Evolutionary conservation across 1,140 invertebrate species (phyloP), one percentile per base, ranked within the genome.

Genomic region (Mesaphorura yosii): DNA sequence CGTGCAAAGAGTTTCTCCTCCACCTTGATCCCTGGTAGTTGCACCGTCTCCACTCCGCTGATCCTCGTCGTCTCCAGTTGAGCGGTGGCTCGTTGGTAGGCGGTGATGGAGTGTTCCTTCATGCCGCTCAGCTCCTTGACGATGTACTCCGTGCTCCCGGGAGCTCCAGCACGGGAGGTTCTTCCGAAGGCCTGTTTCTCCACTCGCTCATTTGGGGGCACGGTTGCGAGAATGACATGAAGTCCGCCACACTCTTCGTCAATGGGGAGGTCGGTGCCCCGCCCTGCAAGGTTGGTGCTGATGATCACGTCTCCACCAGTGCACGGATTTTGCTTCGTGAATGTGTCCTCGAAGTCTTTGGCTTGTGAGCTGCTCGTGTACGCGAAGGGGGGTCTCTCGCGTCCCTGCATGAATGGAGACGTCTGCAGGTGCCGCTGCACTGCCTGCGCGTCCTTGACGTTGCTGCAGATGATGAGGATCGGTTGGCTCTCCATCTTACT

Each of bases 221-320:
- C 15, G 51, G 64, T 65, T 1, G 46, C n/a, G 12, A 64, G 20
- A 29, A 65, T 58, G 6, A 66, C 64, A 41, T 65, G 64, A 2
- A 65, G 37, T 2, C 64, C 64, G 2, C 49, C 53, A n/a, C n/a
- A n/a, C n/a, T n/a, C n/a, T n/a, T n/a, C n/a, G n/a, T n/a, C n/a
- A n/a, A n/a, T n/a, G n/a, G n/a, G n/a, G n/a, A 71, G 66, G n/a
- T 34, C 31, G 10, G n/a, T 34, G 10, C 31, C 31, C n/a, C 31
- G 10, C n/a, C 31, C 31, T 10, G 31, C 31, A 10, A 34, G n/a
- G n/a, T 34, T 34, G 10, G 31, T 34, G n/a, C 31, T n/a, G n/a
- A 34, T 34, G 31, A 34, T 34, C 10, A 34, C 31, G n/a, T 10
- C n/a, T 34, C 31, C 31, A 10, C 10, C 10, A n/a, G n/a, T n/a